Percentiles rank a stretch among this genome's conserved stretches.
Evolutionary conservation across 2,113 vertebrate species (phyloP).

Genomic region (Phrynosoma platyrhinos): DNA sequence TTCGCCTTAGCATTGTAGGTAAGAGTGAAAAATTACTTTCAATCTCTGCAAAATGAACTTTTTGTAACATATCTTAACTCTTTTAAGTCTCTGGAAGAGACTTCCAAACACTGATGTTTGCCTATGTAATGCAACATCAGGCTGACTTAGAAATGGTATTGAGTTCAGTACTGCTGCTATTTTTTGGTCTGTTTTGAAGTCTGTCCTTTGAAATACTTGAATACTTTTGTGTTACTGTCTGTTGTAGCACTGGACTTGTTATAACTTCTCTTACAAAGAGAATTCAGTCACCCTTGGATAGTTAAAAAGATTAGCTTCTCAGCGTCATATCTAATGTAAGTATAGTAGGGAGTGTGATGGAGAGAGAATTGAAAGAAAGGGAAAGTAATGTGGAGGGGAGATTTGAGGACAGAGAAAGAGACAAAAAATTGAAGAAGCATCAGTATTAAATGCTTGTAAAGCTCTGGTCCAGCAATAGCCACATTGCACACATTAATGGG

Average conservation of each 20-base stretch:
- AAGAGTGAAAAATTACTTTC: slow-evolving; percentile 62
- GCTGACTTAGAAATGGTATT: background rate
- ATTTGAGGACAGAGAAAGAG: background rate
- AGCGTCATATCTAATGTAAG: background rate
- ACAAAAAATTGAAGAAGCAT: background rate
- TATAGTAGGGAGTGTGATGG: background rate
- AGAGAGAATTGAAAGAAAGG: background rate
- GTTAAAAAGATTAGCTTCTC: background rate
- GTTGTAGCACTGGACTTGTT: background rate
- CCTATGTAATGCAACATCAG: background rate
- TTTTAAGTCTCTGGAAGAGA: background rate
- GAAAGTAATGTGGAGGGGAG: too few relatives aligned
- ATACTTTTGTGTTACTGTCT: background rate
- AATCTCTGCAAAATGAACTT: background rate
- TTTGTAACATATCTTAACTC: background rate
- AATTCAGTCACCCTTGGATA: background rate
- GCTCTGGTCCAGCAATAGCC: background rate
- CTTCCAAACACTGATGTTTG: background rate
- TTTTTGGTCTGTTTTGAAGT: background rate
- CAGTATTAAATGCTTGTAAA: background rate
- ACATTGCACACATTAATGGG: background rate
- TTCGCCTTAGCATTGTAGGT: slow-evolving; percentile 88
- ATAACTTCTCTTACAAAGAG: background rate
- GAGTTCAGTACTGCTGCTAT: background rate
- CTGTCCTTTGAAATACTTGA: background rate